Evolutionary conservation across 2,888 invertebrate genomes (phyloP), one percentile per base, ranked within the genome.

Genomic region (Rhagophthalmus giganteus): DNA sequence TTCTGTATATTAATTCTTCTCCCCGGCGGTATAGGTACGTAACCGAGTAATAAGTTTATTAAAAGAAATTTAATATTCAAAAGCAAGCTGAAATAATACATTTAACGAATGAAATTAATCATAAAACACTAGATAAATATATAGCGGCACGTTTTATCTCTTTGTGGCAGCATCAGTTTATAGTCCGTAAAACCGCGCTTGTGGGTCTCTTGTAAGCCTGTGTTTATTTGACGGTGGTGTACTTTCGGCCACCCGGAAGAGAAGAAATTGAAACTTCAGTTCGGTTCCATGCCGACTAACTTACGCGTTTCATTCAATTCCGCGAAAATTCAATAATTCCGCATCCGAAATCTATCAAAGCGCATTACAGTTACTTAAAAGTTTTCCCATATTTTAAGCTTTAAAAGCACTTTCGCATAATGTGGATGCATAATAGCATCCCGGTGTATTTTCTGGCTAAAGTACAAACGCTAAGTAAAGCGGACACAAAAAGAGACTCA

Each of bases 321-420:
- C 27, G 8, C 4, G 37, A 47, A 54, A 50, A 54, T 54, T 54
- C 49, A 54, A 54, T 55, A 47, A 51, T 38, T 20, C 42, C 33
- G 53, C 64, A 65, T 65, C 66, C 60, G 54, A 62, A 71, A 69
- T 70, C 71, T 70, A 71, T 71, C 70, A 68, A 67, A 60, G 59
- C 58, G 70, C 64, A 70, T 71, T 71, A 72, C 64, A 60, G 66
- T 68, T 53, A 66, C 71, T 69, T 69, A 68, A 64, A 70, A 71
- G 65, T 72, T 72, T 69, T 68, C 68, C 66, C 68, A 72, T 71
- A 72, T 70, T 71, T 70, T 55, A 58, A 52, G 42, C 54, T 45
- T 44, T 50, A 54, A 54, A 54, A 50, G 50, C 47, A 42, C 55
- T 47, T 34, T 30, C 33, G 45, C 37, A 54, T 54, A 48, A 54